Evolutionary conservation across 2,888 invertebrate species (phyloP).

Genomic region (Aphidoletes aphidimyza): DNA sequence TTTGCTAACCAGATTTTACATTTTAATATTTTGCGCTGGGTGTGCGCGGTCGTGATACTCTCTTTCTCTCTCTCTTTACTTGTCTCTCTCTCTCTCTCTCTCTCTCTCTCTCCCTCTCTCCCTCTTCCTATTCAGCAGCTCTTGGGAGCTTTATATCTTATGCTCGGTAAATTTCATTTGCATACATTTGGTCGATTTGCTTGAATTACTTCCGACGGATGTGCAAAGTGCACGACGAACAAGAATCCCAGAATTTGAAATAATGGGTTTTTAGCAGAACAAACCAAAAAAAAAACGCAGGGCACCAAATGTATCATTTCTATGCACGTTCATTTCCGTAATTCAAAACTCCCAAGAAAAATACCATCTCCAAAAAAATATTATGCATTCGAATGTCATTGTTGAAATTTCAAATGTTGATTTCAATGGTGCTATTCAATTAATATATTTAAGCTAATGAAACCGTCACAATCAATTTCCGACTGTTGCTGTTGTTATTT

Average conservation of each 20-base stretch:
- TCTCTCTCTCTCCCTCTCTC: too few species aligned
- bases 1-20: conserved; percentile 26
- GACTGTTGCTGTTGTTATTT: too few species aligned
- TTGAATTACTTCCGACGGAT: conserved; percentile 35
- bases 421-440: conserved; percentile 8
- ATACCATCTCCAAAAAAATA: not conserved
- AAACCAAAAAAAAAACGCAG: not conserved
- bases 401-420: not conserved
- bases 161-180: conserved; percentile 15
- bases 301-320: too few species aligned
- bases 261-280: not conserved
- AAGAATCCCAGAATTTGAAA: not conserved
- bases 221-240: not conserved
- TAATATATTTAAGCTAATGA: conserved; percentile 9
- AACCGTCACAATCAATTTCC: conserved; percentile 12
- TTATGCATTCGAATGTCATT: not conserved
- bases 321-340: too few species aligned
- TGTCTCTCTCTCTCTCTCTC: too few species aligned
- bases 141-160: not conserved
- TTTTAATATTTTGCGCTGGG: too few species aligned
- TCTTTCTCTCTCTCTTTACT: too few species aligned
- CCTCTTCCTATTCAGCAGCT: not conserved
- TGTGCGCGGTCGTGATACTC: too few species aligned
- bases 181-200: conserved; percentile 33
- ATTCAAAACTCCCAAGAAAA: too few species aligned